A percentile compares a stretch with the other conserved stretches of the same genome.
phyloP scores from a whole-genome alignment of 2,113 vertebrate genomes.

The Sorex fumeus region DNA sequence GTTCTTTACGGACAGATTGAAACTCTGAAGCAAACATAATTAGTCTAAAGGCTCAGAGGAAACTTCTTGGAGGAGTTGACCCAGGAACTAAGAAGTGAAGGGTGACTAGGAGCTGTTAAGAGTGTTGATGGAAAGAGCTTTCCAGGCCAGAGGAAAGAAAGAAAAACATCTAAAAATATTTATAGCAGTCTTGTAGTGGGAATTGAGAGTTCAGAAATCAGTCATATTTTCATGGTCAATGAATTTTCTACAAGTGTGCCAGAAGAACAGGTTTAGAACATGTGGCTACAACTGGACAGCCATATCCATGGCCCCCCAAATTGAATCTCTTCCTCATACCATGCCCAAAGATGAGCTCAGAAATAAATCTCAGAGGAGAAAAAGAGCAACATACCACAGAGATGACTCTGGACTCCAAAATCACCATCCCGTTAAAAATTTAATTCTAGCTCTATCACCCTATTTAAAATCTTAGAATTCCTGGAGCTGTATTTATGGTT shows the following conservation, averaged over 20 bases:
- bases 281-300: not conserved
- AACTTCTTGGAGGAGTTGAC: not conserved
- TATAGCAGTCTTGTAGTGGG: constrained; percentile 28
- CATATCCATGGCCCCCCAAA: too few relatives aligned
- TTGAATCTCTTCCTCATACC: too few relatives aligned
- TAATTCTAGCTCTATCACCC: too few relatives aligned
- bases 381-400: too few relatives aligned
- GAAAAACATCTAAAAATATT: not conserved
- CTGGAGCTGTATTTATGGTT: too few relatives aligned
- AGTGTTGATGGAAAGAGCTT: too few relatives aligned
- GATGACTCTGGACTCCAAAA: too few relatives aligned
- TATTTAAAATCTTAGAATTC: too few relatives aligned
- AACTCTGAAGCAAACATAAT: not conserved
- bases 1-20: not conserved
- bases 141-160: not conserved
- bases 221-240: constrained; percentile 16
- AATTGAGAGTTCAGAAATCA: constrained; percentile 49
- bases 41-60: constrained; percentile 10
- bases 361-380: too few relatives aligned
- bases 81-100: not conserved
- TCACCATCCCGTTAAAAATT: too few relatives aligned
- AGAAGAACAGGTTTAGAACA: not conserved
- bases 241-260: not conserved
- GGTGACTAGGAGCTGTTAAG: too few relatives aligned
- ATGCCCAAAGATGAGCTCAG: not conserved